These are phyloP conservation scores for Pomacea maculata DNA, from an alignment of 1,140 invertebrate species.

Conservation along the genomic window DNA sequence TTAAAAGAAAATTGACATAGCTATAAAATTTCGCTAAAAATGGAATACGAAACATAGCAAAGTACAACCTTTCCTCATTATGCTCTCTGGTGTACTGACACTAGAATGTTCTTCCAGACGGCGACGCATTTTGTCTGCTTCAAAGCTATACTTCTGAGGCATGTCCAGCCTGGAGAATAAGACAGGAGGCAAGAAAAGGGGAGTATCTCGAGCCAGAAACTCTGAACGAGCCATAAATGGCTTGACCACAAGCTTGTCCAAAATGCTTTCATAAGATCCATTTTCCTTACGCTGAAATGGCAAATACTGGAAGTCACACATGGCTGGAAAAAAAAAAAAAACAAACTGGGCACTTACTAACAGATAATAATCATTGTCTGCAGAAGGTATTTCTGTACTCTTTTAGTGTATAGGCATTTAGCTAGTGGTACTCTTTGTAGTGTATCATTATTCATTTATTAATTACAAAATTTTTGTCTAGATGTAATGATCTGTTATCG, in stretches of 20 bases:
- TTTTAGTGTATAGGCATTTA: too few relatives aligned
- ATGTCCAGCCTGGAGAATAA: constrained; percentile 82
- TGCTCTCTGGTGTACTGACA: neutral
- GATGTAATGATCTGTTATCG: too few relatives aligned
- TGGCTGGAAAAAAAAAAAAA: constrained; percentile 68
- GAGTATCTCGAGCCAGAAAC: constrained; percentile 68
- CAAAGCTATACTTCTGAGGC: constrained; percentile 59
- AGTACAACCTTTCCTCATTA: neutral
- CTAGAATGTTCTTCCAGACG: constrained; percentile 26
- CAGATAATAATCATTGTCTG: too few relatives aligned
- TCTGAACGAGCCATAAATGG: constrained; percentile 44
- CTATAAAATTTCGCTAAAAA: neutral
- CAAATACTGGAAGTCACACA: constrained; percentile 92
- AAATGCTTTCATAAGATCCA: constrained; percentile 74
- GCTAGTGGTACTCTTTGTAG: too few relatives aligned
- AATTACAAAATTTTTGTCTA: too few relatives aligned
- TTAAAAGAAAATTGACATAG: neutral
- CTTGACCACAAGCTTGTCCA: constrained; percentile 67
- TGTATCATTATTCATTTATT: too few relatives aligned
- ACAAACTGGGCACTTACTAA: neutral
- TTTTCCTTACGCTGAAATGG: constrained; percentile 72
- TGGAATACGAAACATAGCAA: neutral
- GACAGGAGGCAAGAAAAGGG: constrained; percentile 78
- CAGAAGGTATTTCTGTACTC: too few relatives aligned
- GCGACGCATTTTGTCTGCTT: constrained; percentile 26